These are phyloP conservation scores for Plagodis dolabraria DNA, from an alignment of 2,888 invertebrate genomes.

Conservation along the genomic window DNA sequence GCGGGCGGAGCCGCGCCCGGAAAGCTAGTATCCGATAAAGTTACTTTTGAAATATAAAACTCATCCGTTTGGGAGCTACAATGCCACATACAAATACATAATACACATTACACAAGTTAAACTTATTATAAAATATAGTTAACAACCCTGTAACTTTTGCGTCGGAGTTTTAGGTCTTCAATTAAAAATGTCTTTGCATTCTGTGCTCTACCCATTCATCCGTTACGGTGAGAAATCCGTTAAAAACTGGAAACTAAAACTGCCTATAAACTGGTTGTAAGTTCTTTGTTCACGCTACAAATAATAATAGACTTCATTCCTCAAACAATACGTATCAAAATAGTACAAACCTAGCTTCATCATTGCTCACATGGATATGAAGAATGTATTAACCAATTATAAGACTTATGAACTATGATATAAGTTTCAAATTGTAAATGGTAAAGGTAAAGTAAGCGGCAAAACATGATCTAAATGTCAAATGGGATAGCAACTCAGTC, in stretches of 20 bases:
- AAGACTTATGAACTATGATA: rapidly evolving
- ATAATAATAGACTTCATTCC: constrained; percentile 9
- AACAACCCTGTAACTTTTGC: too few relatives aligned
- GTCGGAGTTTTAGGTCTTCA: too few relatives aligned
- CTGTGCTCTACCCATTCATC: constrained; percentile 12
- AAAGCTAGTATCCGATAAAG: too few relatives aligned
- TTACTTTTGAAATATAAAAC: too few relatives aligned
- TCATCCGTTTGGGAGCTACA: too few relatives aligned
- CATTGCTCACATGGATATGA: constrained; percentile 13
- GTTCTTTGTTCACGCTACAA: constrained; percentile 28
- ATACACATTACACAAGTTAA: too few relatives aligned
- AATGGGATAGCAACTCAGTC: constrained; percentile 41
- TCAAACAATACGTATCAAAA: constrained; percentile 9
- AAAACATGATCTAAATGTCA: constrained; percentile 39
- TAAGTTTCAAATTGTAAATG: constrained; percentile 34
- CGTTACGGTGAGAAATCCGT: constrained; percentile 17
- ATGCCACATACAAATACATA: too few relatives aligned
- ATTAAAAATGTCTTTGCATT: not conserved
- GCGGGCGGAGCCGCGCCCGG: too few relatives aligned
- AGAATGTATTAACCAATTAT: constrained; percentile 18
- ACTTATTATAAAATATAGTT: too few relatives aligned
- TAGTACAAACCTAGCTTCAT: not conserved
- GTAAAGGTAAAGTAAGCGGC: constrained; percentile 25
- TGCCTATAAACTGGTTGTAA: constrained; percentile 24
- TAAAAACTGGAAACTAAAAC: constrained; percentile 28